Percentiles rank a stretch among this genome's conserved stretches.
Evolutionary conservation across 2,797 vertebrate species (phyloP).

Genomic region (Balearica regulorum): DNA sequence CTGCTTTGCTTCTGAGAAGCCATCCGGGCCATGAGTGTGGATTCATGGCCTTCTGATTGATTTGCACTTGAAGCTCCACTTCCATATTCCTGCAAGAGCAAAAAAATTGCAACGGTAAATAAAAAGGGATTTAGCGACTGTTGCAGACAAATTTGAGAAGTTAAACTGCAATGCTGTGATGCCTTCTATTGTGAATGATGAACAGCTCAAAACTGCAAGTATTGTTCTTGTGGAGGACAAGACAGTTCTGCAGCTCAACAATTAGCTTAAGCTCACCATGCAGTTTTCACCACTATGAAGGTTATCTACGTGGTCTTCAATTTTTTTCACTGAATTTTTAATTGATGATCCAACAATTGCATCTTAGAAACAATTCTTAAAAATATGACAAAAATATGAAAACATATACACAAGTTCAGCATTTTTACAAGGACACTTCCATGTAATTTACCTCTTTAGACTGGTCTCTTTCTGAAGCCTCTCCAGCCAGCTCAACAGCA

Average conservation of each 20-base stretch:
- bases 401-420: neutral
- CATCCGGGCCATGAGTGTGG: slow-evolving; percentile 83
- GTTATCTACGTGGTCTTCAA: neutral
- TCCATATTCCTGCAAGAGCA: slow-evolving; percentile 83
- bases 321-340: neutral
- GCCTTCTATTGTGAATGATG: neutral
- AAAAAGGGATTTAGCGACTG: neutral
- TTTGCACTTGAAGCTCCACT: slow-evolving; percentile 90
- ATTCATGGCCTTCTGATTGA: slow-evolving; percentile 92
- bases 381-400: neutral
- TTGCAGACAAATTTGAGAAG: neutral
- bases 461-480: slow-evolving; percentile 85
- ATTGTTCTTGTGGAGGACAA: neutral
- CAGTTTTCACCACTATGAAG: neutral
- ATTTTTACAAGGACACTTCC: neutral
- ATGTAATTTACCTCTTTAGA: slow-evolving; percentile 85
- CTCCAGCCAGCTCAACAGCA: slow-evolving; percentile 90
- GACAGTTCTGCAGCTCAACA: neutral
- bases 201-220: neutral
- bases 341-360: neutral
- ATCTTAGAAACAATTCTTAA: neutral
- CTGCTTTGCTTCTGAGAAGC: slow-evolving; percentile 82
- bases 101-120: neutral
- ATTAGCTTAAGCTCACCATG: neutral
- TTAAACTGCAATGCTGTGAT: neutral